phyloP scores from a whole-genome alignment of 2,888 invertebrate species.

The Embidobia sp. region DNA sequence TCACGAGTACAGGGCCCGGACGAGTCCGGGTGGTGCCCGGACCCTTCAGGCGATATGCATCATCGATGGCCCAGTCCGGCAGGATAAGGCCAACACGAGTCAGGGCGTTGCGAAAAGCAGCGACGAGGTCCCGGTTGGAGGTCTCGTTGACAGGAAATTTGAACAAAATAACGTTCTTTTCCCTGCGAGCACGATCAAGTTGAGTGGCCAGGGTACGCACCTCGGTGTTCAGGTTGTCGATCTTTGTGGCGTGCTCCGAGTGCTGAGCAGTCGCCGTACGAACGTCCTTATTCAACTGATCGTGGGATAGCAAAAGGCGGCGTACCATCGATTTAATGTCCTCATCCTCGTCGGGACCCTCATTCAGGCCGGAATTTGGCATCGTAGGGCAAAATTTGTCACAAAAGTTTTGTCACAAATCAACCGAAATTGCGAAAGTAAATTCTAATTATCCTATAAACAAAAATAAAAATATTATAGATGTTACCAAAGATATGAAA shows the following conservation, averaged over 20 bases:
- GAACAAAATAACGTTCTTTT: slow-evolving; percentile 1
- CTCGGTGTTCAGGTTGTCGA: neutral
- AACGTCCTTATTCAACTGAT: neutral
- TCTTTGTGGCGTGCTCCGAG: neutral
- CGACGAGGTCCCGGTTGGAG: neutral
- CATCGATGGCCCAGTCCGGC: slow-evolving; percentile 9
- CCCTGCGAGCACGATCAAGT: neutral
- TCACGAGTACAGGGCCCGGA: too few species aligned
- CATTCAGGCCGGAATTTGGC: too few species aligned
- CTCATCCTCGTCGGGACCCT: neutral
- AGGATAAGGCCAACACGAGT: neutral
- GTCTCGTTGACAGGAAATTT: neutral
- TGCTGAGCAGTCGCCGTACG: neutral
- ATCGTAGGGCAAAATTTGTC: too few species aligned
- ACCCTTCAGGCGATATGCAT: too few species aligned
- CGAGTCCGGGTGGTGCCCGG: too few species aligned
- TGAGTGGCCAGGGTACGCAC: neutral
- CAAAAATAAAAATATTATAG: too few species aligned
- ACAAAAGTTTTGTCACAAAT: too few species aligned
- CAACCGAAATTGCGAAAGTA: too few species aligned
- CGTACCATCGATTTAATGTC: neutral
- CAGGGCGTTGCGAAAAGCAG: neutral
- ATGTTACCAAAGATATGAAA: too few species aligned
- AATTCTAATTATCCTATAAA: too few species aligned
- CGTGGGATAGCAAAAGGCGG: neutral